phyloP scores from a whole-genome alignment of 2,888 invertebrate genomes.

The Schizotus pectinicornis region DNA sequence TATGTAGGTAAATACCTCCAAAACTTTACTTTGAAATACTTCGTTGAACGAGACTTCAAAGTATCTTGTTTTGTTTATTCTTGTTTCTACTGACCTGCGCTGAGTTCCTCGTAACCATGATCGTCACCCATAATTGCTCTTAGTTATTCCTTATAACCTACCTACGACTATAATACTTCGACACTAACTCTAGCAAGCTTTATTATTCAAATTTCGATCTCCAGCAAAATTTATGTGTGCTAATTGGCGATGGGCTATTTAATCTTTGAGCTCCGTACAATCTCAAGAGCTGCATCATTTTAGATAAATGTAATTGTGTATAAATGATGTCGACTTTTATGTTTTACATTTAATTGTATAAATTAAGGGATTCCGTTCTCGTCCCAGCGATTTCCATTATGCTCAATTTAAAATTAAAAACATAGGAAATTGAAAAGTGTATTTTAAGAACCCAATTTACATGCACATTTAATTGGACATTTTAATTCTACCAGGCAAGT shows the following conservation, averaged over 20 bases:
- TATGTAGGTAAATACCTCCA: too few relatives aligned
- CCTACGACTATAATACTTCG: too few relatives aligned
- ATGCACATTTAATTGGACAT: constrained; percentile 50
- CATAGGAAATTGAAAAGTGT: constrained; percentile 40
- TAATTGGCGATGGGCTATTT: not conserved
- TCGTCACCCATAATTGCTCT: too few relatives aligned
- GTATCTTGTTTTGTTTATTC: too few relatives aligned
- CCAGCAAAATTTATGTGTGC: too few relatives aligned
- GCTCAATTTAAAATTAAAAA: constrained; percentile 45
- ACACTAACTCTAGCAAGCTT: too few relatives aligned
- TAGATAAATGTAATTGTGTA: constrained; percentile 26
- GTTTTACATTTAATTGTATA: constrained; percentile 41
- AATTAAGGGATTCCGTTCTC: constrained; percentile 31
- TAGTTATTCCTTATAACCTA: too few relatives aligned
- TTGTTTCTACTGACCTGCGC: too few relatives aligned
- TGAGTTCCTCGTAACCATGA: too few relatives aligned
- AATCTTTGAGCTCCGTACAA: not conserved
- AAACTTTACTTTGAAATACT: too few relatives aligned
- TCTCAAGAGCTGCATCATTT: constrained; percentile 5
- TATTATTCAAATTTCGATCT: too few relatives aligned
- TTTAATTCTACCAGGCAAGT: constrained; percentile 45
- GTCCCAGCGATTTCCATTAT: constrained; percentile 27
- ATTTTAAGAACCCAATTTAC: constrained; percentile 47
- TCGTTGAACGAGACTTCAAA: too few relatives aligned
- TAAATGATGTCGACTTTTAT: constrained; percentile 23